Evolutionary conservation across 2,888 invertebrate genomes (phyloP).

Genomic region (Ferrisia virgata): DNA sequence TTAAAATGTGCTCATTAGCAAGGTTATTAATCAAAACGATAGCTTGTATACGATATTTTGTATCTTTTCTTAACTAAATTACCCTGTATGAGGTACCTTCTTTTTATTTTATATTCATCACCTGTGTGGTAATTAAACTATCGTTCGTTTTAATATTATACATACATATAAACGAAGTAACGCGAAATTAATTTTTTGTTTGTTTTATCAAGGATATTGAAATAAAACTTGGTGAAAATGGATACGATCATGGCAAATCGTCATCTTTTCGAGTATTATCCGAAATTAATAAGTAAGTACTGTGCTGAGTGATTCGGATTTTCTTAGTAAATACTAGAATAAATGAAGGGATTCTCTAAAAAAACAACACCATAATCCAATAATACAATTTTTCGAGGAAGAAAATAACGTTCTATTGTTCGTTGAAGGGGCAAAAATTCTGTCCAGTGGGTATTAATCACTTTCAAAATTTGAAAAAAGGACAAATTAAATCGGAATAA

Average conservation of each 20-base stretch:
- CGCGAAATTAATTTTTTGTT: background rate
- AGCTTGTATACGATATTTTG: background rate
- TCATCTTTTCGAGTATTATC: slow-evolving; percentile 2
- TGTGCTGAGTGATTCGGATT: too few relatives aligned
- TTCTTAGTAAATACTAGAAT: too few relatives aligned
- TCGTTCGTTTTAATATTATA: background rate
- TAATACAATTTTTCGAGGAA: too few relatives aligned
- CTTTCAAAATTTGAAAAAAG: too few relatives aligned
- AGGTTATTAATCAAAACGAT: background rate
- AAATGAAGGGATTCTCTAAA: too few relatives aligned
- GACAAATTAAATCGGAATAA: too few relatives aligned
- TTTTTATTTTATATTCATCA: background rate
- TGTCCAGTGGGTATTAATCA: too few relatives aligned
- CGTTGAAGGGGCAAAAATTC: too few relatives aligned
- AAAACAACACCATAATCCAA: too few relatives aligned
- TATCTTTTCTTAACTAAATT: background rate
- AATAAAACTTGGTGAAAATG: slow-evolving; percentile 34
- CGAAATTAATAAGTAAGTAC: slow-evolving; percentile 13
- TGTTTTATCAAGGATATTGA: slow-evolving; percentile 29
- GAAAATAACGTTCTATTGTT: too few relatives aligned
- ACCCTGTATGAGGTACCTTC: background rate
- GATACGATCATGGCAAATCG: background rate
- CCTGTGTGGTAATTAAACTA: background rate
- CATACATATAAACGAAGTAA: background rate
- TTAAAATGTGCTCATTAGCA: background rate